phyloP scores from a whole-genome alignment of 1,140 invertebrate species.

The Akabosia matsudoensis region DNA sequence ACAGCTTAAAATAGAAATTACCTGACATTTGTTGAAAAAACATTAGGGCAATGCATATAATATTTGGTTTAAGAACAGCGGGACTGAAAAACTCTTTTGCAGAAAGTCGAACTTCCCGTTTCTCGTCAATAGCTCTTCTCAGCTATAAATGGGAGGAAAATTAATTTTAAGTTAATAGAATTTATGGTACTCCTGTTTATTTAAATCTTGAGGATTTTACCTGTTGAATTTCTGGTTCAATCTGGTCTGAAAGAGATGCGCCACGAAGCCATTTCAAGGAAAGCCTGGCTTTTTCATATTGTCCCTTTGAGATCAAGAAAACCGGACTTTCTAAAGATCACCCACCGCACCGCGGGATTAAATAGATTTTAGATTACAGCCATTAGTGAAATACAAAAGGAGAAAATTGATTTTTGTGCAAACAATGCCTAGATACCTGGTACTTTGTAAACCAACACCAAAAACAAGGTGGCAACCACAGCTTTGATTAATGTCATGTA shows the following conservation, averaged over 20 bases:
- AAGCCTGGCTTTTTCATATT: conserved; percentile 61
- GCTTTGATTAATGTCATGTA: conserved; percentile 63
- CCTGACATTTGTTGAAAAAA: conserved; percentile 80
- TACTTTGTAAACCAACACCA: conserved; percentile 15
- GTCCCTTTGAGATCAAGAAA: conserved; percentile 63
- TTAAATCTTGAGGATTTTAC: neutral
- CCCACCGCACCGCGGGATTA: neutral
- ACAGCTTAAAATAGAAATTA: conserved; percentile 48
- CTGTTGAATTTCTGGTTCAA: conserved; percentile 31
- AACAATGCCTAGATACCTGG: conserved; percentile 53
- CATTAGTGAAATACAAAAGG: no score
- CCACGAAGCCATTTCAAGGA: conserved; percentile 66
- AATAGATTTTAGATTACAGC: no score
- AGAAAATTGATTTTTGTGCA: neutral
- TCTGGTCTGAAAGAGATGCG: conserved; percentile 26
- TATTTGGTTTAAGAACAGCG: conserved; percentile 59
- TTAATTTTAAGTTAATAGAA: no score
- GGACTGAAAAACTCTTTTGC: conserved; percentile 34
- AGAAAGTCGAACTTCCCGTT: conserved; percentile 12
- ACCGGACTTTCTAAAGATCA: conserved; percentile 65
- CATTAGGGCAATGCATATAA: conserved; percentile 74
- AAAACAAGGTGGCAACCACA: conserved; percentile 55
- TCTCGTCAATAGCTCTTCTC: conserved; percentile 30
- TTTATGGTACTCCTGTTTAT: neutral
- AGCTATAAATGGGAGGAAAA: neutral